Percentiles rank a stretch among this genome's conserved stretches.
phyloP scores from a whole-genome alignment of 2,113 vertebrate genomes.

The Pterophyllum scalare region DNA sequence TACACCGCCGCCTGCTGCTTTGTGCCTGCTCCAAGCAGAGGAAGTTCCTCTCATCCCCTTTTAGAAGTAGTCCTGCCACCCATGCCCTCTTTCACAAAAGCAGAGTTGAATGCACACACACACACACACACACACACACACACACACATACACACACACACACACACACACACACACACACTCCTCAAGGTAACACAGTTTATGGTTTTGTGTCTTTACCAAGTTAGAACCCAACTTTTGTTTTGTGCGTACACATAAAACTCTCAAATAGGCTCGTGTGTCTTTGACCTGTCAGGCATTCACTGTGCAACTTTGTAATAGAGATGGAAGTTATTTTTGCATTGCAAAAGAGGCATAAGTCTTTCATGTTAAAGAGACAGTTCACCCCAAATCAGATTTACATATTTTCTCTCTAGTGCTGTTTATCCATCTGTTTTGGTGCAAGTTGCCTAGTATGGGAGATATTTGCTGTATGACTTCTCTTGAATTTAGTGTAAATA shows the following conservation, averaged over 20 bases:
- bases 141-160: not conserved
- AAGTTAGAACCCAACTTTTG: not conserved
- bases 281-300: not conserved
- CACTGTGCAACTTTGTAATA: not conserved
- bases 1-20: slow-evolving; percentile 63
- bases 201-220: not conserved
- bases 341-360: not conserved
- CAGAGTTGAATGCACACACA: not conserved
- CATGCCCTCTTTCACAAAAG: slow-evolving; percentile 43
- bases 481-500: not conserved
- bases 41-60: slow-evolving; percentile 74
- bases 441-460: not conserved
- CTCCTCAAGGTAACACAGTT: slow-evolving; percentile 9
- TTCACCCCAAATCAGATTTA: not conserved
- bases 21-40: slow-evolving; percentile 72
- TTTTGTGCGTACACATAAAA: not conserved
- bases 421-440: not conserved
- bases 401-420: not conserved
- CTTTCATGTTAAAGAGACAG: not conserved
- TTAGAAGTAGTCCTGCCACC: slow-evolving; percentile 66
- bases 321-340: not conserved
- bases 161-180: not conserved
- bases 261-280: not conserved
- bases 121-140: not conserved
- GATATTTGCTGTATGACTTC: not conserved